Conservation (phyloP, 2,888 invertebrate genomes). For the Glaucopsyche alexis region DNA sequence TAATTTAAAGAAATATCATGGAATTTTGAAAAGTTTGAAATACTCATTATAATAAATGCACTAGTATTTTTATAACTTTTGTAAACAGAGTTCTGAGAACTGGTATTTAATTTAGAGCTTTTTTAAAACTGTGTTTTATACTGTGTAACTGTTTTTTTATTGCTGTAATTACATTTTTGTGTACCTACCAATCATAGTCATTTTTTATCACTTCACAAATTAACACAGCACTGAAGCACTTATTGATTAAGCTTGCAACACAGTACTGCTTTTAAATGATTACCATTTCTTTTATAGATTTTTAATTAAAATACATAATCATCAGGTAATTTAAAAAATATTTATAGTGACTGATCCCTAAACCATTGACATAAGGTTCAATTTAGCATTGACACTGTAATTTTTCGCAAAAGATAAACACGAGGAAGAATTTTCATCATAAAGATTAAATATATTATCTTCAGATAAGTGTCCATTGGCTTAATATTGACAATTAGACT, state of each 20-base stretch:
- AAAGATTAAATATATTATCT: slow-evolving; percentile 38
- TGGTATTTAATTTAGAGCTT: background rate
- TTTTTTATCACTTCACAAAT: slow-evolving; percentile 23
- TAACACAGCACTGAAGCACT: slow-evolving; percentile 31
- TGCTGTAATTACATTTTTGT: background rate
- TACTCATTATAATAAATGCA: background rate
- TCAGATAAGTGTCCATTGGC: slow-evolving; percentile 34
- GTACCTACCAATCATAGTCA: slow-evolving; percentile 29
- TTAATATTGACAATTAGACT: slow-evolving; percentile 25
- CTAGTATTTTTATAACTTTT: background rate
- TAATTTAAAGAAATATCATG: background rate
- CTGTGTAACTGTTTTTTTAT: background rate
- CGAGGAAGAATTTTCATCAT: slow-evolving; percentile 35
- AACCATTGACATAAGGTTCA: slow-evolving; percentile 10
- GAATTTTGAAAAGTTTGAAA: background rate
- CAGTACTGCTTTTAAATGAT: slow-evolving; percentile 9
- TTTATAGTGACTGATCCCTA: background rate
- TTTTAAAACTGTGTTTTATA: background rate
- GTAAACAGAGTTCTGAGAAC: background rate
- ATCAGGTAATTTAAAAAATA: slow-evolving; percentile 1
- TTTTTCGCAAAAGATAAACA: slow-evolving; percentile 28
- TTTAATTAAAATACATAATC: slow-evolving; percentile 20
- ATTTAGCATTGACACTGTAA: background rate
- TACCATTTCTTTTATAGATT: slow-evolving; percentile 33
- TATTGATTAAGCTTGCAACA: slow-evolving; percentile 28